A percentile compares a stretch with the other conserved stretches of the same genome.
Conservation (phyloP, 2,113 vertebrate species). For the Gasterosteus nipponicus region DNA sequence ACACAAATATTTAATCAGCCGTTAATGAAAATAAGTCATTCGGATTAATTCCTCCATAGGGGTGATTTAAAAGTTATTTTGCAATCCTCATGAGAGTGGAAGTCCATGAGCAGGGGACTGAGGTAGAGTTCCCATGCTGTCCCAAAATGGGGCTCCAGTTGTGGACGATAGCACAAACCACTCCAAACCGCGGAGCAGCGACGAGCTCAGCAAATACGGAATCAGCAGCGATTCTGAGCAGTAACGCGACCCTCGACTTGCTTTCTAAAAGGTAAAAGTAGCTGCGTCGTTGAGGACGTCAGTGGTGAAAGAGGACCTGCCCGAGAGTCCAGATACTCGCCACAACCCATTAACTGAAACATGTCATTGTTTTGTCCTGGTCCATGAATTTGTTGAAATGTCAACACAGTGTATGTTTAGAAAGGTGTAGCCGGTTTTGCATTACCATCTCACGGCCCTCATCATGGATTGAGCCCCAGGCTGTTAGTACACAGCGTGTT, state of each 20-base stretch:
- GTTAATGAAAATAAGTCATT: slow-evolving; percentile 70
- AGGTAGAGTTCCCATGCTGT: slow-evolving; percentile 34
- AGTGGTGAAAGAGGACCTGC: slow-evolving; percentile 24
- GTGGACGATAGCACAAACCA: slow-evolving; percentile 48
- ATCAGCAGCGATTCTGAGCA: slow-evolving; percentile 29
- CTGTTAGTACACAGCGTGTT: slow-evolving; percentile 8
- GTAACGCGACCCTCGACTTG: neutral
- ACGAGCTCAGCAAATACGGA: slow-evolving; percentile 37
- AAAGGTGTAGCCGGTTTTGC: slow-evolving; percentile 38
- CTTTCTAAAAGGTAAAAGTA: slow-evolving; percentile 10
- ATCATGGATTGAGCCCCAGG: slow-evolving; percentile 4
- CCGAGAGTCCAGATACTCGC: slow-evolving; percentile 34
- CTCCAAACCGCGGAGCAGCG: slow-evolving; percentile 34
- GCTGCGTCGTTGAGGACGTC: neutral
- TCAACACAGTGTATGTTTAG: slow-evolving; percentile 42
- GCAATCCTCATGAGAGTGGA: slow-evolving; percentile 27
- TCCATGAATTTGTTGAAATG: slow-evolving; percentile 42
- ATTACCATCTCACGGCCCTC: slow-evolving; percentile 44
- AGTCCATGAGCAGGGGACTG: slow-evolving; percentile 15
- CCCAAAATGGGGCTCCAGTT: slow-evolving; percentile 44
- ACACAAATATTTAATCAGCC: slow-evolving; percentile 70
- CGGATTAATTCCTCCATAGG: slow-evolving; percentile 58
- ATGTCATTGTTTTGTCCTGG: slow-evolving; percentile 33
- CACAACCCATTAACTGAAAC: slow-evolving; percentile 44
- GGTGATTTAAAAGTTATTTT: slow-evolving; percentile 59